Evolutionary conservation across 2,797 vertebrate species (phyloP), one percentile per base, ranked within the genome.

Genomic region (Glossophaga mutica): DNA sequence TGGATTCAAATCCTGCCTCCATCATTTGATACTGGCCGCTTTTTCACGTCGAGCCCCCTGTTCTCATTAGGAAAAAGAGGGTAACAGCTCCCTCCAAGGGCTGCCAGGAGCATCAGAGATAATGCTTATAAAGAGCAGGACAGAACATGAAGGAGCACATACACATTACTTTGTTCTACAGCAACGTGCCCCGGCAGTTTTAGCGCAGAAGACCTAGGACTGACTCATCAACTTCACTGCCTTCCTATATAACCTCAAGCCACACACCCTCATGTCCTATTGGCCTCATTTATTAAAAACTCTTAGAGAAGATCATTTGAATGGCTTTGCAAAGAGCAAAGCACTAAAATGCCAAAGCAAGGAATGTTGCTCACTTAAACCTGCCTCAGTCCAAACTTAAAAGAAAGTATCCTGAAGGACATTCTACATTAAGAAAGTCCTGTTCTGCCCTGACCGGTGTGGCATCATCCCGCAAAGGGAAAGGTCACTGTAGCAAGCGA

Each of bases 251-350:
- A 95, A 92, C 59, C 52, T 76, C 84, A 95, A 91, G 74, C 32
- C 90, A 67, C 21, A 59, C 0, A 86, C 11, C 68, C 12, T 57
- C 50, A 42, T 1, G 48, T 8, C 18, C 26, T 59, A n/a, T 57
- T 37, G 87, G 48, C 24, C 81, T 94, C 76, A 42, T 67, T 77
- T 84, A 88, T 71, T 71, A 78, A 88, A 92, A 96, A 57, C 68
- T 7, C 52, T 84, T 32, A 37, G 6, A 71, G 44, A 86, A 34
- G 3, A 70, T 6, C 32, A 59, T 70, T 15, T 79, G 44, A 94
- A 68, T 83, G 44, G 7, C 52, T 82, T 18, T 42, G 12, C 29
- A 55, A 94, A 93, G 9, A 84, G 57, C 55, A 74, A 92, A 90
- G 77, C 55, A 59, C 44, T 59, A 59, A 81, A 37, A 78, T 22